Conservation (phyloP, 2,113 vertebrate species). For the Oxyruncus cristatus region DNA sequence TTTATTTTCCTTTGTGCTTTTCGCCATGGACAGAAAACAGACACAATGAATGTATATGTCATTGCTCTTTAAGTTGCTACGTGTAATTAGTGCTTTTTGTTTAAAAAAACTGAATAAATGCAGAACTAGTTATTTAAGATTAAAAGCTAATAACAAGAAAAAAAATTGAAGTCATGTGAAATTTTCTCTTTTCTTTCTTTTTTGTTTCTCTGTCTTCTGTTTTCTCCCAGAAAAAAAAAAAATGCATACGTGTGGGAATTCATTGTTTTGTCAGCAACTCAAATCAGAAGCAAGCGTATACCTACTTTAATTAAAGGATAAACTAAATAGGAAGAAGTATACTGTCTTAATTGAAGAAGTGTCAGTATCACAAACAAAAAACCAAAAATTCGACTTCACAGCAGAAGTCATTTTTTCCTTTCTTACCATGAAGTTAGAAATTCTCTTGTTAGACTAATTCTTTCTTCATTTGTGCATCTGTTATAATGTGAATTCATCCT, state of each 20-base stretch:
- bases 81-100: not conserved
- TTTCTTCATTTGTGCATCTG: not conserved
- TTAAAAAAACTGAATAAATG: not conserved
- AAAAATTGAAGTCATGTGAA: not conserved
- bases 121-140: not conserved
- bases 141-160: not conserved
- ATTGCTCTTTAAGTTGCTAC: not conserved
- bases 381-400: not conserved
- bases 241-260: not conserved
- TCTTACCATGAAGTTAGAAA: not conserved
- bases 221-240: not conserved
- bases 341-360: not conserved
- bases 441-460: not conserved
- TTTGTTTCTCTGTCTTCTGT: not conserved
- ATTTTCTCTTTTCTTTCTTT: not conserved
- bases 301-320: not conserved
- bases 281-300: not conserved
- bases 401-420: not conserved
- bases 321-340: not conserved
- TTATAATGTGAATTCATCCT: not conserved
- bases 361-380: not conserved
- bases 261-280: not conserved
- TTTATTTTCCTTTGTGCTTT: not conserved
- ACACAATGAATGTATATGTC: not conserved
- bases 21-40: not conserved